These are phyloP conservation scores for Coluber constrictor DNA, from an alignment of 2,797 vertebrate genomes.

Conservation along the genomic window DNA sequence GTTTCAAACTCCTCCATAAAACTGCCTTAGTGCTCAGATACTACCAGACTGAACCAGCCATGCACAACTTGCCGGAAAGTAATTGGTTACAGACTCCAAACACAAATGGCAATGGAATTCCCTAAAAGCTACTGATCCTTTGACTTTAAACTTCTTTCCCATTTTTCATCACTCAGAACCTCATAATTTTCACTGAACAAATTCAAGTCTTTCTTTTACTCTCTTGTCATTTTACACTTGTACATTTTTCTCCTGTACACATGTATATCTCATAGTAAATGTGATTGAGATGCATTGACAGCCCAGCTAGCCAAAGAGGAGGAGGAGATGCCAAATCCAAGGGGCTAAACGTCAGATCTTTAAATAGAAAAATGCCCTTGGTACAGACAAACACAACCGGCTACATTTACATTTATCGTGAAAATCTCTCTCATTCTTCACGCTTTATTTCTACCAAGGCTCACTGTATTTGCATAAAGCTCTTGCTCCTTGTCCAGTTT, in stretches of 20 bases:
- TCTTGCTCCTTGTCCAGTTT: neutral
- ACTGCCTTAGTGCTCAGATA: neutral
- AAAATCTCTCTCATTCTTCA: constrained; percentile 17
- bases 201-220: neutral
- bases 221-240: constrained; percentile 16
- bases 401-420: constrained; percentile 14
- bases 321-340: constrained; percentile 56
- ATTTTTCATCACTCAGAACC: neutral
- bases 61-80: neutral
- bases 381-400: constrained; percentile 32
- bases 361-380: constrained; percentile 61
- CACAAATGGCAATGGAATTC: neutral
- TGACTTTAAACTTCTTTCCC: neutral
- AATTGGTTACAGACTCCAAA: neutral
- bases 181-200: neutral
- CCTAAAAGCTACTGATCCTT: neutral
- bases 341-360: constrained; percentile 56
- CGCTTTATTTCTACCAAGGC: neutral
- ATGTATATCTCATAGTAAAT: constrained; percentile 34
- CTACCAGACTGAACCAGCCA: neutral
- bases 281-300: constrained; percentile 49
- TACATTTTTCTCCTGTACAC: neutral
- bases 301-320: constrained; percentile 39
- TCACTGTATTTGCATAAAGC: neutral
- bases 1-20: neutral